Percentiles rank a stretch among this genome's conserved stretches.
phyloP scores from a whole-genome alignment of 2,113 vertebrate species.

The Leptobrachium leishanense region DNA sequence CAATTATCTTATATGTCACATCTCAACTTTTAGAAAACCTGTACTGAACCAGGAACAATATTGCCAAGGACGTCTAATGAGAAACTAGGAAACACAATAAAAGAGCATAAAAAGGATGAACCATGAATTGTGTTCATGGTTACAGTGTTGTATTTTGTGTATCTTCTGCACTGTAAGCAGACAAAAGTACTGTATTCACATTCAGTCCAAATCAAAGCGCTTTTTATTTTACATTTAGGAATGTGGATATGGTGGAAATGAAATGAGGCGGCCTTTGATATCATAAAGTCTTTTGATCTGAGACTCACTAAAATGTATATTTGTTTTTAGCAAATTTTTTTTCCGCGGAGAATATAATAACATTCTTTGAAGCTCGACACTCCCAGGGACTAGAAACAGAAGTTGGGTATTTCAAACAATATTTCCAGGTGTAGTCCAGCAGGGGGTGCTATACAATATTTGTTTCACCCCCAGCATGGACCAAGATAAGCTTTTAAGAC shows the following conservation, averaged over 20 bases:
- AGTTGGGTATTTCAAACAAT: slow-evolving; percentile 27
- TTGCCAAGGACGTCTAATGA: no score
- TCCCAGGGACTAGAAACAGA: slow-evolving; percentile 20
- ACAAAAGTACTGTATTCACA: slow-evolving; percentile 13
- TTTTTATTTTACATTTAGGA: neutral
- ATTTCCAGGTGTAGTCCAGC: slow-evolving; percentile 33
- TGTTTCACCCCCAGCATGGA: slow-evolving; percentile 17
- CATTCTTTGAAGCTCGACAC: slow-evolving; percentile 38
- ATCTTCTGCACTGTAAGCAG: neutral
- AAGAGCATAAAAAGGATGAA: no score
- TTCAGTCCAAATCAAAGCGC: slow-evolving; percentile 33
- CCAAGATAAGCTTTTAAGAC: slow-evolving; percentile 24
- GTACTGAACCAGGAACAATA: no score
- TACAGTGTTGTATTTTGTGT: slow-evolving; percentile 2
- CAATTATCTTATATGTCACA: no score
- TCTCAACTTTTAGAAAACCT: no score
- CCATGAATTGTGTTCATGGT: neutral
- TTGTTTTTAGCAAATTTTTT: slow-evolving; percentile 37
- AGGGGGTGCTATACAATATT: slow-evolving; percentile 24
- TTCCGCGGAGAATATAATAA: slow-evolving; percentile 26
- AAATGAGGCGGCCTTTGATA: slow-evolving; percentile 37
- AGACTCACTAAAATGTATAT: slow-evolving; percentile 30
- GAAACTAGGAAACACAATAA: no score
- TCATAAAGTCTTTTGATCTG: slow-evolving; percentile 37
- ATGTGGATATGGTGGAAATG: slow-evolving; percentile 19